A percentile compares a stretch with the other conserved stretches of the same genome.
These are phyloP conservation scores for Bombycilla garrulus DNA, from an alignment of 2,113 vertebrate genomes.

Conservation along the genomic window DNA sequence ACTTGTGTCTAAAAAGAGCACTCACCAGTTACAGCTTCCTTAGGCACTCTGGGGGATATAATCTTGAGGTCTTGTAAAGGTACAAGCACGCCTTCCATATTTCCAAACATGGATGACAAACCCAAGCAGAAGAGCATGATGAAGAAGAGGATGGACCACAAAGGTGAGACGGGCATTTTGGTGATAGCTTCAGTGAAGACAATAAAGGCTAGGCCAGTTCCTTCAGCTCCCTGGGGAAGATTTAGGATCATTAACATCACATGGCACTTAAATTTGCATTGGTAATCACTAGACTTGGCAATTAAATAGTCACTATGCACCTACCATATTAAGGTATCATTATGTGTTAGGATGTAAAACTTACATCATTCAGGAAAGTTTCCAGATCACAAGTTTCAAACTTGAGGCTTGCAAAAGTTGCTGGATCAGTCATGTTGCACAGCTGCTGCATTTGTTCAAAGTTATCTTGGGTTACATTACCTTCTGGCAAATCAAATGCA, in stretches of 20 bases:
- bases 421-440: conserved; percentile 40
- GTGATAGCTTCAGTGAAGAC: conserved; percentile 94
- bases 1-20: not conserved
- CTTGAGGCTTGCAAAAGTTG: not conserved
- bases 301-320: not conserved
- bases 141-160: conserved; percentile 96
- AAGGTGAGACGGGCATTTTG: conserved; percentile 89
- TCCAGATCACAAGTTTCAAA: conserved; percentile 75
- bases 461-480: conserved; percentile 73
- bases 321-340: not conserved
- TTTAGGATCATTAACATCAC: not conserved
- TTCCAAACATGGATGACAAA: conserved; percentile 92
- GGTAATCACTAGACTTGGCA: not conserved
- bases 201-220: conserved; percentile 92
- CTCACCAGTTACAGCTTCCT: conserved; percentile 86
- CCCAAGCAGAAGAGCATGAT: conserved; percentile 94
- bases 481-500: conserved; percentile 77
- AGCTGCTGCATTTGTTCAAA: conserved; percentile 56
- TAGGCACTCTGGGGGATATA: conserved; percentile 82
- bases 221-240: conserved; percentile 83
- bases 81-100: conserved; percentile 86
- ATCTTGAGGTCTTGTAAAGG: conserved; percentile 83
- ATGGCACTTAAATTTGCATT: not conserved
- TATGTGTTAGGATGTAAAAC: not conserved
- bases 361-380: conserved; percentile 73